Conservation (phyloP, 2,888 invertebrate genomes). For the Tupiocoris notatus region DNA sequence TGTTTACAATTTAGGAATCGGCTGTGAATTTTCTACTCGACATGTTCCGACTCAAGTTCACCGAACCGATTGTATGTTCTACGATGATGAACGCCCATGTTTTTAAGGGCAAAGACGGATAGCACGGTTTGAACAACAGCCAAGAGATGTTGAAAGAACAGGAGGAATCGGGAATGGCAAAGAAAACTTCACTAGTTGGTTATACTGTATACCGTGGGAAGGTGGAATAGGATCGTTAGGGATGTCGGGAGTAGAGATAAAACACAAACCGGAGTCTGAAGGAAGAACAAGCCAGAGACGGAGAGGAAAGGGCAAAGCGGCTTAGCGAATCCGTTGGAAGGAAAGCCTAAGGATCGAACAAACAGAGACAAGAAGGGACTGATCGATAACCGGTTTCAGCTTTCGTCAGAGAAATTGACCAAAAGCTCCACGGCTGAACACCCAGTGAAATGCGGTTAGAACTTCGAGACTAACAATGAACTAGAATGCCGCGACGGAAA, state of each 20-base stretch:
- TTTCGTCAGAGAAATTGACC: neutral
- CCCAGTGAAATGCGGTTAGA: no score
- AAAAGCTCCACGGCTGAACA: no score
- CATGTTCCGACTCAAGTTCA: no score
- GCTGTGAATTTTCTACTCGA: no score
- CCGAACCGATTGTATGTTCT: no score
- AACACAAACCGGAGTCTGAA: no score
- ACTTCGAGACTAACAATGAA: no score
- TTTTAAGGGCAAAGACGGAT: neutral
- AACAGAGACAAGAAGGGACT: neutral
- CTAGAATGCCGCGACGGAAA: no score
- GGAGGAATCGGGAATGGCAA: neutral
- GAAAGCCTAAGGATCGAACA: neutral
- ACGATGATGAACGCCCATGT: no score
- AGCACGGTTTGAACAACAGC: neutral
- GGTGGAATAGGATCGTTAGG: neutral
- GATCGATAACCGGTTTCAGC: neutral
- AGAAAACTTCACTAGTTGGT: neutral
- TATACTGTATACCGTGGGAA: neutral
- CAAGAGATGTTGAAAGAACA: neutral
- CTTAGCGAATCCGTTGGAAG: neutral
- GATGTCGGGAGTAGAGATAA: no score
- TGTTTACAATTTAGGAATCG: no score
- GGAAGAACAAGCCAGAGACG: no score
- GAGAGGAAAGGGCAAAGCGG: neutral